Base-by-base conservation (phyloP, 1,140 invertebrate species). In the Drosophila lacteicornis region DNA sequence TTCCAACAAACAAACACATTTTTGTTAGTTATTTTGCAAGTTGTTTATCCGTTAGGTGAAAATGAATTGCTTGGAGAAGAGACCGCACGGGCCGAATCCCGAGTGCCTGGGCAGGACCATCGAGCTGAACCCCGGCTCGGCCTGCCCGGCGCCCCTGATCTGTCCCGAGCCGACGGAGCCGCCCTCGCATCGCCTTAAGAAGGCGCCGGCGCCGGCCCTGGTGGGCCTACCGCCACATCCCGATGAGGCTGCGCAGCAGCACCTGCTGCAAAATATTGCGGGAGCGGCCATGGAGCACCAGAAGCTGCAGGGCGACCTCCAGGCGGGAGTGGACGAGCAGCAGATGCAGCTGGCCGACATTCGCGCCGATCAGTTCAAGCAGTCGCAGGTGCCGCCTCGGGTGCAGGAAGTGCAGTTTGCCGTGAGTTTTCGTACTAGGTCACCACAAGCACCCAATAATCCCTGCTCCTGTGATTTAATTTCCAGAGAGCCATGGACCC, bases 111-210 rank as follows among this genome's bases (percentile, higher is more conserved):
- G 33, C n/a, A 47, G 15, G 27, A 25, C 49, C 9, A 90, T 85
- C 0, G 75, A 88, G 13, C 30, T 88, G 4, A 77, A 81, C 36
- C 69, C 85, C 1, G 69, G 62, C 0, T 58, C 78, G 0, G 67
- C 58, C 6, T 90, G 85, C 40, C 85, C 85, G 8, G 86, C 82
- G 6, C 85, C 86, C 2, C 9, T 84, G 15, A 62, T 90, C 1
- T 90, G 85, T 46, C 67, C 84, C 0, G 59, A 76, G 12, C 67
- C 63, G 0, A 43, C 49, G 7, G 84, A 90, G 1, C 71, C 76
- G 17, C 78, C 40, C 0, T 62, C 68, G 8, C 62, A 65, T 15
- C 55, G 70, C 0, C 17, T 79, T 0, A 68, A 49, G 19, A 79
- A 49, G 57, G 38, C 42, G 1, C 38, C 69, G 15, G 51, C 66